phyloP scores from a whole-genome alignment of 2,113 vertebrate genomes.

The Sylvietta virens region DNA sequence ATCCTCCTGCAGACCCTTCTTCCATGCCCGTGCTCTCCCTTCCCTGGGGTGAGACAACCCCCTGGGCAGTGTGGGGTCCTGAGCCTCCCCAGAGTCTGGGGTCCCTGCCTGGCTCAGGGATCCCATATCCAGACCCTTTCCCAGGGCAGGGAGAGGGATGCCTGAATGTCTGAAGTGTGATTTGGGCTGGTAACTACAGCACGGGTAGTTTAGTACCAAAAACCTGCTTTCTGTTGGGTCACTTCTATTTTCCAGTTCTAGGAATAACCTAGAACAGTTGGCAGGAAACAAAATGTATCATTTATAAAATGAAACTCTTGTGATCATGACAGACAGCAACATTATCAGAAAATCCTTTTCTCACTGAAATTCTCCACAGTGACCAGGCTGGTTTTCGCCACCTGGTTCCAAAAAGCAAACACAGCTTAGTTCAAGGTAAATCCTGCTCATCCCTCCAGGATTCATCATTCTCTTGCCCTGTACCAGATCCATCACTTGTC shows the following conservation, averaged over 20 bases:
- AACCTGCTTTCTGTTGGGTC: neutral
- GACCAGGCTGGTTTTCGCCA: neutral
- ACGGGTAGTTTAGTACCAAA: neutral
- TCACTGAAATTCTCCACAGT: neutral
- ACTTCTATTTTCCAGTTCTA: neutral
- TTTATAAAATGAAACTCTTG: neutral
- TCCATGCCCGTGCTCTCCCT: neutral
- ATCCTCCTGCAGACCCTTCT: accelerated
- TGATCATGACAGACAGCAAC: neutral
- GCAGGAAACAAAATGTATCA: neutral
- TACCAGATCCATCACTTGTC: neutral
- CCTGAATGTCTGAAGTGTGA: neutral
- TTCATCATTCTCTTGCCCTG: neutral
- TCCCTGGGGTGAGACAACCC: neutral
- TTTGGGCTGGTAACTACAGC: neutral
- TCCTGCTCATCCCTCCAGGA: neutral
- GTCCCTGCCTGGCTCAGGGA: neutral
- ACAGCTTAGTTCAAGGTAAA: neutral
- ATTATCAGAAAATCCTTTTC: neutral
- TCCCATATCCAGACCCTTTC: neutral
- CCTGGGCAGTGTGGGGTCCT: neutral
- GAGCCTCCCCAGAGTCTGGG: neutral
- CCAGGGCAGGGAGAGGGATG: neutral
- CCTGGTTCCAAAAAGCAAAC: neutral
- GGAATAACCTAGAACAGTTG: neutral